Base-by-base conservation (phyloP, 2,888 invertebrate genomes). In the Microplitis deprimator region DNA sequence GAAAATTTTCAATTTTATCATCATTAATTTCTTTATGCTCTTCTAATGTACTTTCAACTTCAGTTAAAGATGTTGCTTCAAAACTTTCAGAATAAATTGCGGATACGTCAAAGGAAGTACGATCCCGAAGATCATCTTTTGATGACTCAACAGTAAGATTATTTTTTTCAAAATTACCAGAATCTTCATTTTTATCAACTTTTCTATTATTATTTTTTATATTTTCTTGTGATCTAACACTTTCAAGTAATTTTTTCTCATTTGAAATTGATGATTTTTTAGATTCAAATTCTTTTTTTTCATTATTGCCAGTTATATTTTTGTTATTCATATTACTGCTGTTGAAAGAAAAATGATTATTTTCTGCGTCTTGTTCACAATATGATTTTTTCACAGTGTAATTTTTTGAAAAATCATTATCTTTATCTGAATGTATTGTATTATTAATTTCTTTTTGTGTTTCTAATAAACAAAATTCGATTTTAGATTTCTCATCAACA, bases 51-150 rank as follows among this genome's bases (percentile, higher is more conserved):
- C 40, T 71, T 40, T 71, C 61, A 29, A 61, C 3, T 64, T 75
- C 76, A 4, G 17, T 10, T 7, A 13, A 67, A 0, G 68, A 70
- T 3, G 76, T 62, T 10, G 73, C 73, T 61, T 80, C 79, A 68
- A 81, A 80, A 10, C 78, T 79, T 13, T 80, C 81, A 4, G 81
- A 81, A 61, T 81, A 80, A 1, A 64, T 80, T 1, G 76, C 79
- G 1, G 81, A 81, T 59, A 81, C 61, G 5, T 81, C 81, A 16
- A 79, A 76, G 7, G 81, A 81, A 1, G 81, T 81, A 64, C 81
- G 79, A 78, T 81, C 80, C 62, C 64, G 77, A 50, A 64, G n/a
- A 17, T 65, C 65, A 13, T 65, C 29, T 29, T 65, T 65, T 29
- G 81, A 81, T 13, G 79, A 81, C 20, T 68, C 78, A 17, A 76